Base-by-base conservation (phyloP, 2,797 vertebrate genomes). In the Paramormyrops hopkinsi region DNA sequence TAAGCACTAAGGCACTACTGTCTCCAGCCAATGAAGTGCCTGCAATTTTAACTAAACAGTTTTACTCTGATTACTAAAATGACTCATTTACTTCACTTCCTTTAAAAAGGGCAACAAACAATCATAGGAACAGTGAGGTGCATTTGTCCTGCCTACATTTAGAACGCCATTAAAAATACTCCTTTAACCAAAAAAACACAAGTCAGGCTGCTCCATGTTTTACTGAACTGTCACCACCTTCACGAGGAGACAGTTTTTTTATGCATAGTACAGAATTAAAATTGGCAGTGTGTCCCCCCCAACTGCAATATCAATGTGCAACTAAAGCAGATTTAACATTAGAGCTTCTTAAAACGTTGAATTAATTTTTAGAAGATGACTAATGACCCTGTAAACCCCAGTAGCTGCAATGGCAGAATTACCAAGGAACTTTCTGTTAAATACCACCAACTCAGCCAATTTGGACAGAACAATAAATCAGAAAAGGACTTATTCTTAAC, bases 301-400 rank as follows among this genome's bases (percentile, higher is more conserved):
- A 46, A 82, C 37, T 46, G 41, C 41, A 82, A 82, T n/a, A n/a
- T 82, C 19, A 82, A 82, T 44, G 76, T 82, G 76, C 76, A 82
- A 46, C 76, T 44, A 82, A 41, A 46, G 76, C 76, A 82, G 17
- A 46, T 46, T 82, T 82, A 82, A 82, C 76, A 76, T 76, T 76
- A 82, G 76, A 82, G 76, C 19, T 22, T 46, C 76, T 82, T 82
- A 46, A 82, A 41, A 82, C 19, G 17, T 44, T 82, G 41, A n/a
- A 82, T 82, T 82, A 46, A 82, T 82, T 82, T 76, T 82, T 82
- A 82, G 37, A 82, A 44, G 41, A 22, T 46, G 76, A 82, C 76
- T 82, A 82, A 82, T 46, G 76, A 82, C 76, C 17, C 76, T 0
- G 41, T 82, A 3, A 46, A 46, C 37, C 33, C 33, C 4, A 41